Percentiles rank a stretch among this genome's conserved stretches.
These are phyloP conservation scores for Amazona vittata DNA, from an alignment of 2,113 vertebrate species.

Conservation along the genomic window DNA sequence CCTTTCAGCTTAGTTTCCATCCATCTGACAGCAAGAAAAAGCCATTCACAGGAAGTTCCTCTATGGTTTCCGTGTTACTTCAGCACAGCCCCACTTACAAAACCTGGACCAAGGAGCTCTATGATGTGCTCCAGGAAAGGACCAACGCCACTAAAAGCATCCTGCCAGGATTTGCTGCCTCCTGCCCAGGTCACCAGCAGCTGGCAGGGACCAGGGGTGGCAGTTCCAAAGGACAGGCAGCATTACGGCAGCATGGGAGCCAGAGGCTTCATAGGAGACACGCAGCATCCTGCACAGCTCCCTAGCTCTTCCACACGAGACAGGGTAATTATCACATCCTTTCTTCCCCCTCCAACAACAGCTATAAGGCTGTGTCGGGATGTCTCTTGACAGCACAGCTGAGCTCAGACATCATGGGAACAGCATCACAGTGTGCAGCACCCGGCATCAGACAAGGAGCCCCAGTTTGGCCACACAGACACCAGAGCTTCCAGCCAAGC, in stretches of 20 bases:
- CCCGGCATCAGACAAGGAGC: fast-evolving
- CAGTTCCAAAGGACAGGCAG: background rate
- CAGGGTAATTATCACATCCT: background rate
- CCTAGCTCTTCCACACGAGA: background rate
- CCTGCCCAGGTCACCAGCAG: background rate
- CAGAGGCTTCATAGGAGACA: background rate
- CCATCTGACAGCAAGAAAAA: background rate
- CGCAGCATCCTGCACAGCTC: background rate
- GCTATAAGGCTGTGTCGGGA: background rate
- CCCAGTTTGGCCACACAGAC: fast-evolving
- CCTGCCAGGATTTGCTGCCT: background rate
- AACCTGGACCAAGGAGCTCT: background rate
- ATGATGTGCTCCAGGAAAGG: fast-evolving
- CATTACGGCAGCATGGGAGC: fast-evolving
- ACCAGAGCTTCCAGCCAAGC: background rate
- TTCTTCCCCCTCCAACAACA: background rate
- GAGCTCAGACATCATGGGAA: background rate
- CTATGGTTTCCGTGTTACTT: background rate
- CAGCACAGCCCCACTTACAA: background rate
- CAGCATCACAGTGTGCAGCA: fast-evolving
- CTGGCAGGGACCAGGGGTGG: background rate
- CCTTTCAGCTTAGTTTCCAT: background rate
- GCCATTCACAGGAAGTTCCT: background rate
- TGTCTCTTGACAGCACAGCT: background rate
- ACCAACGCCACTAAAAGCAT: fast-evolving